phyloP scores from a whole-genome alignment of 2,797 vertebrate genomes.

The Denticeps clupeoides region DNA sequence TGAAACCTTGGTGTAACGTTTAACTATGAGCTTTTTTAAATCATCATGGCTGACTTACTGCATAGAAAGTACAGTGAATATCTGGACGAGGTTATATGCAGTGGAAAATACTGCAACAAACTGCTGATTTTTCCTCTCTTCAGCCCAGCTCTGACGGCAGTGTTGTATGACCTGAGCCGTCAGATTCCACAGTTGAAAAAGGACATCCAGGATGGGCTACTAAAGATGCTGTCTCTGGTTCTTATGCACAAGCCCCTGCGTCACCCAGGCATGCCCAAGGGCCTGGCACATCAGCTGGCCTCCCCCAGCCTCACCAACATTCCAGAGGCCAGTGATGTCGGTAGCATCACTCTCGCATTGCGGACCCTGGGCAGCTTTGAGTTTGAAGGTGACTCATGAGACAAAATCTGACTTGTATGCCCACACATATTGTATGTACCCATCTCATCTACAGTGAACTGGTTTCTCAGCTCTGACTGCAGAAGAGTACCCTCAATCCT shows the following conservation, averaged over 20 bases:
- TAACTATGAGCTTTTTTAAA: no score
- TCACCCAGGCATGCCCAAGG: conserved; percentile 96
- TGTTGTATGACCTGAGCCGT: conserved; percentile 91
- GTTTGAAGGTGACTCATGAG: conserved; percentile 77
- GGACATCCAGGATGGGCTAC: conserved; percentile 93
- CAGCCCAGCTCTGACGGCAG: conserved; percentile 90
- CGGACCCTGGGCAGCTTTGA: conserved; percentile 95
- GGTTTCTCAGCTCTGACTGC: no score
- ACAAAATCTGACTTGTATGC: background rate
- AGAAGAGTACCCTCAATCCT: no score
- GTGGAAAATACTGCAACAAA: background rate
- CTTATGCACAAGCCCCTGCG: conserved; percentile 95
- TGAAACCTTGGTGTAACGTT: no score
- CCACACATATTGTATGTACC: no score
- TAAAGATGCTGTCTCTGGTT: conserved; percentile 97
- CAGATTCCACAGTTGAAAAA: conserved; percentile 97
- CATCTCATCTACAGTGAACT: no score
- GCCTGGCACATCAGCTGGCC: conserved; percentile 86
- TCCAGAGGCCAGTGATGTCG: conserved; percentile 89
- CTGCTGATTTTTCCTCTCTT: background rate
- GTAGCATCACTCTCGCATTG: conserved; percentile 90
- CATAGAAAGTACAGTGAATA: no score
- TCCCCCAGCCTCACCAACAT: conserved; percentile 94
- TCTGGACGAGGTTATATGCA: no score
- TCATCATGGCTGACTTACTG: no score